Evolutionary conservation across 2,113 vertebrate genomes (phyloP).

Genomic region (Chamaea fasciata): DNA sequence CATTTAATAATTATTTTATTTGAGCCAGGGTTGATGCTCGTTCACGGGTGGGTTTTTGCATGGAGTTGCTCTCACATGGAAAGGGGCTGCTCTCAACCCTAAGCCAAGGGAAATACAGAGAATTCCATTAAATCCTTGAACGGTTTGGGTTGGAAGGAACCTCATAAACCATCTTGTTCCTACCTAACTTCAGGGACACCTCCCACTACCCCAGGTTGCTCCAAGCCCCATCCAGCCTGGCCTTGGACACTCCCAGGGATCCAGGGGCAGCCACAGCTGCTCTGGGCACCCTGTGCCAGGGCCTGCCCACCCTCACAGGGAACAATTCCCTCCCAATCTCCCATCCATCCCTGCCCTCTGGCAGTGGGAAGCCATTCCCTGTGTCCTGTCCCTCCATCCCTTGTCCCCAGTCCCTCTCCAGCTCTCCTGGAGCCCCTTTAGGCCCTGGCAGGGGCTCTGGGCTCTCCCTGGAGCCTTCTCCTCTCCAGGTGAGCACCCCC

Average conservation of each 20-base stretch:
- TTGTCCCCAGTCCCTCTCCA: not conserved
- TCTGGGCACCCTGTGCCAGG: not conserved
- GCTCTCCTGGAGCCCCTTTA: not conserved
- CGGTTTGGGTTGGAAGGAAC: not conserved
- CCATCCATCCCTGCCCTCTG: not conserved
- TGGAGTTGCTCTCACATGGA: not conserved
- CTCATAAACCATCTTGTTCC: not conserved
- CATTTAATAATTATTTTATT: not conserved
- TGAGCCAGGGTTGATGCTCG: not conserved
- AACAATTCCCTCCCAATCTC: not conserved
- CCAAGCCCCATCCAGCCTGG: rapidly evolving
- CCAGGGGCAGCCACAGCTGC: not conserved
- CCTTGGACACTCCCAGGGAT: not conserved
- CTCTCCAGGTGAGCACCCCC: not conserved
- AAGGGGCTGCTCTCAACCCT: not conserved
- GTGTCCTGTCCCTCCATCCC: not conserved
- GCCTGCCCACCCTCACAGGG: rapidly evolving
- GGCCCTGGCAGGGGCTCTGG: not conserved
- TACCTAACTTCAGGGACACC: not conserved
- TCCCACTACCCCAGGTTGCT: rapidly evolving
- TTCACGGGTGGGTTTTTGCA: not conserved
- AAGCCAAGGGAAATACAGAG: not conserved
- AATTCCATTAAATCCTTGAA: not conserved
- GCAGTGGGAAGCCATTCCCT: not conserved
- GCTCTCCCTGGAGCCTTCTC: not conserved